These are phyloP conservation scores for Zaprionus taronus DNA, from an alignment of 1,140 invertebrate genomes.

Conservation along the genomic window DNA sequence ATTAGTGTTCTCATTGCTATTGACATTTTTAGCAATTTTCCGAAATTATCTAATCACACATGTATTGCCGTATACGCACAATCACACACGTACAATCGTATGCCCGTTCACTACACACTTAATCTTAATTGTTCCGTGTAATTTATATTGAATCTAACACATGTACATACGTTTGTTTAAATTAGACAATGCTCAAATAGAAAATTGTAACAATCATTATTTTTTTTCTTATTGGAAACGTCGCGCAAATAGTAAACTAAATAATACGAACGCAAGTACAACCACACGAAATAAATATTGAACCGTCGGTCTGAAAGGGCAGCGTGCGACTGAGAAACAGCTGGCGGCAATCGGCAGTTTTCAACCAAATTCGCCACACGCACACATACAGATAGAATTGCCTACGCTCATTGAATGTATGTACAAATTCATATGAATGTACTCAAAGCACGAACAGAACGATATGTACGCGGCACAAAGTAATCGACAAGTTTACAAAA, in stretches of 20 bases:
- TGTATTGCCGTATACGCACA: background rate
- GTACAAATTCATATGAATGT: background rate
- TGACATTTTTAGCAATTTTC: slow-evolving; percentile 38
- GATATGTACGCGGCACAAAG: background rate
- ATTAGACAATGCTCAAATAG: slow-evolving; percentile 16
- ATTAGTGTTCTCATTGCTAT: slow-evolving; percentile 42
- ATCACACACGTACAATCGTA: slow-evolving; percentile 4
- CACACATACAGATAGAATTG: slow-evolving; percentile 7
- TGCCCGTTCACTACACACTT: slow-evolving; percentile 30
- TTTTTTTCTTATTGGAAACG: slow-evolving; percentile 16
- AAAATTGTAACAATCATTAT: slow-evolving; percentile 35
- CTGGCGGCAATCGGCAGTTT: slow-evolving; percentile 52
- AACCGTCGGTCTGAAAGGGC: slow-evolving; percentile 63
- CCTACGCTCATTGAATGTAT: background rate
- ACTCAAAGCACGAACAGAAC: background rate
- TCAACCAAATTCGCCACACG: slow-evolving; percentile 41
- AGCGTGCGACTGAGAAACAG: slow-evolving; percentile 59
- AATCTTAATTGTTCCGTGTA: background rate
- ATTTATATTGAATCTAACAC: background rate
- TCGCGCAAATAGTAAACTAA: slow-evolving; percentile 24
- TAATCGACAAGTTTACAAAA: slow-evolving; percentile 7
- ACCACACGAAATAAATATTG: slow-evolving; percentile 26
- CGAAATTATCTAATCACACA: slow-evolving; percentile 74
- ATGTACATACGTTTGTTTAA: slow-evolving; percentile 39
- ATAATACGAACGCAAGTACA: slow-evolving; percentile 27